Conservation (phyloP, 2,113 vertebrate genomes). For the Apus apus region DNA sequence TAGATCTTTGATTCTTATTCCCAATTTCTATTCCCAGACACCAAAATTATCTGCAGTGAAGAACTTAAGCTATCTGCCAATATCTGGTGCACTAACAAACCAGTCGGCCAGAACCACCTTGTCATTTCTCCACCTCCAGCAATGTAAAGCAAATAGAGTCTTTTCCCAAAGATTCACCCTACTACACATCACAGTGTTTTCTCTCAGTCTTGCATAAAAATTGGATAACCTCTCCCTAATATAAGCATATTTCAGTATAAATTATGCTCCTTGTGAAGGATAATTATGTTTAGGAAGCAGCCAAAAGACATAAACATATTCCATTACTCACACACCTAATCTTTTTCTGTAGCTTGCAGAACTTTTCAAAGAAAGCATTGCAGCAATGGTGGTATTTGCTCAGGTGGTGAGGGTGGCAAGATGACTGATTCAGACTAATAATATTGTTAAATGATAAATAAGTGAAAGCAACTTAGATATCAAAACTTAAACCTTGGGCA, state of each 20-base stretch:
- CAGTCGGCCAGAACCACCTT: neutral
- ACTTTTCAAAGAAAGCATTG: neutral
- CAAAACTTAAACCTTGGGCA: neutral
- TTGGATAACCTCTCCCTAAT: neutral
- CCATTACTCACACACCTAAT: neutral
- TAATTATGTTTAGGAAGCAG: neutral
- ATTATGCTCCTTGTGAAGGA: neutral
- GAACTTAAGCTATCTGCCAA: neutral
- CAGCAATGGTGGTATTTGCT: neutral
- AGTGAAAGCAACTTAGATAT: neutral
- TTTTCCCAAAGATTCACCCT: neutral
- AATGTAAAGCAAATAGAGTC: neutral
- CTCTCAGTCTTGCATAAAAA: neutral
- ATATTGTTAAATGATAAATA: neutral
- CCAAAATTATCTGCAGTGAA: neutral
- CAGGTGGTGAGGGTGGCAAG: neutral
- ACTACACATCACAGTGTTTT: neutral
- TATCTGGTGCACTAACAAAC: neutral
- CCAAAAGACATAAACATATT: neutral
- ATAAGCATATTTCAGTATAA: neutral
- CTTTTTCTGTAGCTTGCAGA: neutral
- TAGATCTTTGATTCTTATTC: neutral
- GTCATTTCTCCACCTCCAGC: neutral
- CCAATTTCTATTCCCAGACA: neutral
- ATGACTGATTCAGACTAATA: neutral